phyloP scores from a whole-genome alignment of 2,888 invertebrate species.

The Fragum sueziense region DNA sequence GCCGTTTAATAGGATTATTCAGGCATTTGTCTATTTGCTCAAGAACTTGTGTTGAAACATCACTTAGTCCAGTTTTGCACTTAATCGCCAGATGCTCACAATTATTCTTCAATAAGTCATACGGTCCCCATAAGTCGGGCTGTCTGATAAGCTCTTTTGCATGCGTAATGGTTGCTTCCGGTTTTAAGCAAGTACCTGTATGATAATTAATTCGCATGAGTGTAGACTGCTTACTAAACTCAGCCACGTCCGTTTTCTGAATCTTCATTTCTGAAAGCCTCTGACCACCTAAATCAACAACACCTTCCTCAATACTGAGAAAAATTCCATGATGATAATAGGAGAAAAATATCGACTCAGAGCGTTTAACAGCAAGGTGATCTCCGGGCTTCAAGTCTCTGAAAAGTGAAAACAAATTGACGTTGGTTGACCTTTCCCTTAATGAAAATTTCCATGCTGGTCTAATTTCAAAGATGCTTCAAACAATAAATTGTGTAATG shows the following conservation, averaged over 20 bases:
- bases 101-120: constrained; percentile 34
- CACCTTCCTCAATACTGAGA: constrained; percentile 26
- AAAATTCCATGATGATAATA: constrained; percentile 51
- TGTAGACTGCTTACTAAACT: not conserved
- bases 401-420: too few species aligned
- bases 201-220: constrained; percentile 32
- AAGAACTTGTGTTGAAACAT: constrained; percentile 1
- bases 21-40: constrained; percentile 3
- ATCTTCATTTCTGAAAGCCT: not conserved
- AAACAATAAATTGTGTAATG: too few species aligned
- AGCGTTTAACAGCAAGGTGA: constrained; percentile 45
- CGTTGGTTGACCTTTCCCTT: too few species aligned
- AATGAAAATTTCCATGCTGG: too few species aligned
- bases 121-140: constrained; percentile 11
- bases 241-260: not conserved
- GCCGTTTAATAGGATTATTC: not conserved
- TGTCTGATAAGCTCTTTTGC: constrained; percentile 18
- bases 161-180: constrained; percentile 8
- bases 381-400: constrained; percentile 27
- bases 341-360: not conserved
- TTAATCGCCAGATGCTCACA: constrained; percentile 50
- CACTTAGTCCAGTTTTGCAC: constrained; percentile 35
- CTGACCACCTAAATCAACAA: constrained; percentile 36
- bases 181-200: constrained; percentile 13
- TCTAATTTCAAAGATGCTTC: too few species aligned